Percentiles rank a stretch among this genome's conserved stretches.
Evolutionary conservation across 2,113 vertebrate genomes (phyloP).

Genomic region (Atrichornis clamosus): DNA sequence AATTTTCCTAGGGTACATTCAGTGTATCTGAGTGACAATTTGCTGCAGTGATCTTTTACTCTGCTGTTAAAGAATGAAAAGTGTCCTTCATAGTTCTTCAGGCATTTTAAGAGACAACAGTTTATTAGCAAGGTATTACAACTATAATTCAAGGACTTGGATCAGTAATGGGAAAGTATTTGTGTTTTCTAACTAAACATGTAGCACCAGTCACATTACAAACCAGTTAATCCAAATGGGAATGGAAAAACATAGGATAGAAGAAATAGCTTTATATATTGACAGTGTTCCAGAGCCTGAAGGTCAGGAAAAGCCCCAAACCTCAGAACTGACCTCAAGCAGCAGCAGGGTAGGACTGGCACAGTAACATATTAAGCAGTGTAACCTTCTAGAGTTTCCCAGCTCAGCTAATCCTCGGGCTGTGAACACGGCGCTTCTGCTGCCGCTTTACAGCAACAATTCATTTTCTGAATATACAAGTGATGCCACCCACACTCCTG

Average conservation of each 20-base stretch:
- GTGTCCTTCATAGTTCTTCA: not conserved
- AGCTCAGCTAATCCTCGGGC: not conserved
- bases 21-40: not conserved
- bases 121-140: not conserved
- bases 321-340: not conserved
- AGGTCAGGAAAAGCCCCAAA: not conserved
- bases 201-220: not conserved
- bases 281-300: not conserved
- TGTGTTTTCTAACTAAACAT: not conserved
- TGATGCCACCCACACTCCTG: not conserved
- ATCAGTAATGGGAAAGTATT: not conserved
- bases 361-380: not conserved
- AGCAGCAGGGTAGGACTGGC: not conserved
- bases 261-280: not conserved
- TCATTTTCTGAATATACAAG: not conserved
- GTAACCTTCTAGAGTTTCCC: not conserved
- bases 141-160: not conserved
- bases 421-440: fast-evolving
- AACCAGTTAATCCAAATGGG: not conserved
- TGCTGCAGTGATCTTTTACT: not conserved
- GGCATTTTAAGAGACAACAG: not conserved
- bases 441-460: fast-evolving
- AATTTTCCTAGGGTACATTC: not conserved
- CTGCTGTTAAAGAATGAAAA: not conserved
- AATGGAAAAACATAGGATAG: not conserved